phyloP scores from a whole-genome alignment of 2,888 invertebrate genomes.

The Temnothorax unifasciatus region DNA sequence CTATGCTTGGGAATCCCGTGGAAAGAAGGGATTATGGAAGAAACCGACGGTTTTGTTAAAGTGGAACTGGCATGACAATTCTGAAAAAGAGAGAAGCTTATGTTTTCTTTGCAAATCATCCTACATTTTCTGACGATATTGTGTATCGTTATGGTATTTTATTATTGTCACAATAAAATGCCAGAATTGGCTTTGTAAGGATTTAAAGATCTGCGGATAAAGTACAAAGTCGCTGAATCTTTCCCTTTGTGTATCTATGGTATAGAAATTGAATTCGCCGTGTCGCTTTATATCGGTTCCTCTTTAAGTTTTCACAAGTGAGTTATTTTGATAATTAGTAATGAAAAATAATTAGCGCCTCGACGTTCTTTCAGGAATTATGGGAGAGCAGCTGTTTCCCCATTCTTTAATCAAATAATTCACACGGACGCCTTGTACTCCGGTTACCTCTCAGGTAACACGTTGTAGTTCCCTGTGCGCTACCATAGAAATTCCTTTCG shows the following conservation, averaged over 20 bases:
- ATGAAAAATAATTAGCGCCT: conserved; percentile 41
- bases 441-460: conserved; percentile 41
- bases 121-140: conserved; percentile 13
- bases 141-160: conserved; percentile 26
- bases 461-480: conserved; percentile 27
- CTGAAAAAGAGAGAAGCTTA: conserved; percentile 3
- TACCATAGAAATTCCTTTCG: conserved; percentile 48
- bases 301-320: conserved; percentile 10
- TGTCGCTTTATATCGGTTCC: neutral
- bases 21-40: conserved; percentile 31
- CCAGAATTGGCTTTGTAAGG: neutral
- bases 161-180: neutral
- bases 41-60: conserved; percentile 45
- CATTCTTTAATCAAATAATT: conserved; percentile 52
- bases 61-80: conserved; percentile 30
- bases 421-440: conserved; percentile 34
- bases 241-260: neutral
- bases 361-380: conserved; percentile 27
- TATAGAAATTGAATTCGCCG: neutral
- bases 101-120: neutral
- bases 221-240: neutral
- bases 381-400: conserved; percentile 8
- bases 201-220: conserved; percentile 2
- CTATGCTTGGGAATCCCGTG: conserved; percentile 23
- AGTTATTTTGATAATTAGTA: conserved; percentile 36